phyloP scores from a whole-genome alignment of 2,888 invertebrate genomes.

The Graphium colonna region DNA sequence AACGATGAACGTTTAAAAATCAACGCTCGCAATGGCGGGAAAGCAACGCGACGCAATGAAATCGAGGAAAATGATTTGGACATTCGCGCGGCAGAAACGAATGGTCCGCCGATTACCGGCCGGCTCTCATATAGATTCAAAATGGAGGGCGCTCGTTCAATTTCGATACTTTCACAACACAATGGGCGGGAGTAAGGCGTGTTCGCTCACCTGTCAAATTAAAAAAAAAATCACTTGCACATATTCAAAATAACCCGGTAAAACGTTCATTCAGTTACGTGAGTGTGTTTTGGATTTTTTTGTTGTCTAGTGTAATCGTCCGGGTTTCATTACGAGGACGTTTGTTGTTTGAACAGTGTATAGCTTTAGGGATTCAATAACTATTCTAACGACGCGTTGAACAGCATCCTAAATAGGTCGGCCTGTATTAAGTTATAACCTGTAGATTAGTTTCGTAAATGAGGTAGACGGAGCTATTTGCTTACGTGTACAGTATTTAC shows the following conservation, averaged over 20 bases:
- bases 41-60: conserved; percentile 61
- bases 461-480: too few species aligned
- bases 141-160: conserved; percentile 73
- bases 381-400: too few species aligned
- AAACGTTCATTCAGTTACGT: conserved; percentile 30
- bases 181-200: conserved; percentile 74
- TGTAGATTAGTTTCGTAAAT: too few species aligned
- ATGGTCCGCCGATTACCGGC: conserved; percentile 62
- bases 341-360: background rate
- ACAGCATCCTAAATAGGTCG: too few species aligned
- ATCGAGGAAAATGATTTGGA: conserved; percentile 66
- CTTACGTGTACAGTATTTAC: too few species aligned
- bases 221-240: conserved; percentile 71
- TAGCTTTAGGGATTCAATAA: background rate
- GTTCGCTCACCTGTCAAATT: conserved; percentile 77
- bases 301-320: conserved; percentile 25
- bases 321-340: conserved; percentile 14
- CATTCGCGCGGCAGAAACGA: conserved; percentile 64
- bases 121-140: conserved; percentile 58
- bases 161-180: conserved; percentile 77
- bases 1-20: conserved; percentile 37
- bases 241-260: conserved; percentile 55
- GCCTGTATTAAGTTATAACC: too few species aligned
- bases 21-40: conserved; percentile 43
- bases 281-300: conserved; percentile 25